Percentiles rank a stretch among this genome's conserved stretches.
phyloP scores from a whole-genome alignment of 2,888 invertebrate genomes.

The Gymnoscelis rufifasciata region DNA sequence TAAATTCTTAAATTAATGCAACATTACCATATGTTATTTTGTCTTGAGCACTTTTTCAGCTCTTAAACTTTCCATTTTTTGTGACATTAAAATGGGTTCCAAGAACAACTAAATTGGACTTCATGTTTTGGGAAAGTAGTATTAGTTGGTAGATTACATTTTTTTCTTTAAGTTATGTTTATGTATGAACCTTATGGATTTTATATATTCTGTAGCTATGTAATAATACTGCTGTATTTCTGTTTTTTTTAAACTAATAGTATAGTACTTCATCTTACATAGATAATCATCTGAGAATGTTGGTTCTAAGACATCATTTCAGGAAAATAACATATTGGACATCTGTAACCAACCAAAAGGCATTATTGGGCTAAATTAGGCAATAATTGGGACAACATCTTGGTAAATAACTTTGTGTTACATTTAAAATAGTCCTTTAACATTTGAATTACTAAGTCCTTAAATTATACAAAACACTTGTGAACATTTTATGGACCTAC shows the following conservation, averaged over 20 bases:
- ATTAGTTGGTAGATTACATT: conserved; percentile 29
- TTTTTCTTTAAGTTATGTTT: conserved; percentile 20
- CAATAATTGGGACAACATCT: conserved; percentile 56
- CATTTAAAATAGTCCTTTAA: conserved; percentile 28
- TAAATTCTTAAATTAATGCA: conserved; percentile 36
- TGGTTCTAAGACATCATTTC: conserved; percentile 62
- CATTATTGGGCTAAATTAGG: conserved; percentile 66
- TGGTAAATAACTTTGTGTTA: conserved; percentile 58
- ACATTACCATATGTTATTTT: not conserved
- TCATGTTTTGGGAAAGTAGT: conserved; percentile 28
- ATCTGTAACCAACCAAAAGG: conserved; percentile 52
- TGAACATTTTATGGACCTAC: conserved; percentile 4
- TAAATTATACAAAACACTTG: no score
- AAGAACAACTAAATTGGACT: conserved; percentile 35
- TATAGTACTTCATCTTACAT: conserved; percentile 27
- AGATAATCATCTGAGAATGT: conserved; percentile 18
- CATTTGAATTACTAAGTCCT: no score
- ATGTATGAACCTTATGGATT: conserved; percentile 20
- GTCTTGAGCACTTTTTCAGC: conserved; percentile 1
- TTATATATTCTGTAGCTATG: conserved; percentile 20
- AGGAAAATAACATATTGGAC: conserved; percentile 55
- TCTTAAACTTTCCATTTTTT: conserved; percentile 11
- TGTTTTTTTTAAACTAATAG: conserved; percentile 15
- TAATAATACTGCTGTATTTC: conserved; percentile 9
- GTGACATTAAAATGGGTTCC: conserved; percentile 28